phyloP scores from a whole-genome alignment of 2,113 vertebrate species.

The Scophthalmus maximus region DNA sequence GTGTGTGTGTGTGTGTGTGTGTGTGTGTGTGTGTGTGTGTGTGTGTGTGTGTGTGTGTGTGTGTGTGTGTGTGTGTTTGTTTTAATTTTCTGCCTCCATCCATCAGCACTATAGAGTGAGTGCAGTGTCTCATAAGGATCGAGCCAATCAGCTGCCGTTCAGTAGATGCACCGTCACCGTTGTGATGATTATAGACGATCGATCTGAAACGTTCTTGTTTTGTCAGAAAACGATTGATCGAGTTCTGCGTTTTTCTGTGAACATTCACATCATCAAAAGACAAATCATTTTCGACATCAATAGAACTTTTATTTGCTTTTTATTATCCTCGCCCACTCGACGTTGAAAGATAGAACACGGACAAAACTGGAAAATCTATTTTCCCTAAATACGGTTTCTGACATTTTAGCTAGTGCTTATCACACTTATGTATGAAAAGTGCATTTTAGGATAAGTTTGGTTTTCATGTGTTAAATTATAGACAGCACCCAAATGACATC shows the following conservation, averaged over 20 bases:
- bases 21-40: too few relatives aligned
- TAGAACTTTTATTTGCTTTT: accelerated
- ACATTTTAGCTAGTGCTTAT: too few relatives aligned
- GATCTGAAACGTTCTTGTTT: constrained; percentile 5
- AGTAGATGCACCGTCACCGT: neutral
- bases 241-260: neutral
- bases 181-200: neutral
- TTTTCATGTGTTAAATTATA: too few relatives aligned
- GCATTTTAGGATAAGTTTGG: too few relatives aligned
- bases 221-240: neutral
- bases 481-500: too few relatives aligned
- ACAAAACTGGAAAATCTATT: too few relatives aligned
- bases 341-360: too few relatives aligned
- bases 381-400: too few relatives aligned
- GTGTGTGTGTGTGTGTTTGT: constrained; percentile 11
- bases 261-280: neutral
- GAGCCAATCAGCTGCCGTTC: neutral
- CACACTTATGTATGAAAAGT: too few relatives aligned
- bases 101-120: neutral
- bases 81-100: neutral
- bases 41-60: neutral
- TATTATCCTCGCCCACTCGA: too few relatives aligned
- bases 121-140: neutral
- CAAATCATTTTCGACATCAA: neutral
- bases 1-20: constrained; percentile 22